Conservation (phyloP, 2,113 vertebrate species). For the Motacilla alba region DNA sequence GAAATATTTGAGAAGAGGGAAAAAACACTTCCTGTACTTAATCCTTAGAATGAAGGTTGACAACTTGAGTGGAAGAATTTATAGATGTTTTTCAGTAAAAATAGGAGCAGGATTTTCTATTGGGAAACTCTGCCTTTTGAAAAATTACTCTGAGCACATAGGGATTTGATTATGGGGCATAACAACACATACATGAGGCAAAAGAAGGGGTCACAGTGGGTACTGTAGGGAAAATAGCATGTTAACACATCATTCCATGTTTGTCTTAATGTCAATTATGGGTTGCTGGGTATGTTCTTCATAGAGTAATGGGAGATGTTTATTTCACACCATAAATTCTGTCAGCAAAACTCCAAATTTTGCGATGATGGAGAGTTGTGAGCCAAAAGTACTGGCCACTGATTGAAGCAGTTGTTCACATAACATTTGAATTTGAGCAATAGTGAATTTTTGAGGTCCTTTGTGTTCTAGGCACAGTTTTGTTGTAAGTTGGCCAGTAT, state of each 20-base stretch:
- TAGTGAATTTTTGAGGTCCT: background rate
- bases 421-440: background rate
- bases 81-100: background rate
- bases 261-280: accelerated
- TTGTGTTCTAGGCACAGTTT: background rate
- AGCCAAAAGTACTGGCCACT: background rate
- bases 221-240: background rate
- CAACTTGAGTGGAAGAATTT: background rate
- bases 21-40: background rate
- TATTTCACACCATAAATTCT: background rate
- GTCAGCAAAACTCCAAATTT: background rate
- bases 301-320: accelerated
- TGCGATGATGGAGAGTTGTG: background rate
- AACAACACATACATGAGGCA: background rate
- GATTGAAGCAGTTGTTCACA: background rate
- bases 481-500: background rate
- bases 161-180: background rate
- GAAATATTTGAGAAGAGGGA: background rate
- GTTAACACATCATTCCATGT: background rate
- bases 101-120: background rate
- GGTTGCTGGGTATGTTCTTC: background rate
- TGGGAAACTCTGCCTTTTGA: background rate
- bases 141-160: background rate
- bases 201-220: background rate
- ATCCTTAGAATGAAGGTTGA: background rate